Evolutionary conservation across 2,797 vertebrate genomes (phyloP).

Genomic region (Anniella stebbinsi): DNA sequence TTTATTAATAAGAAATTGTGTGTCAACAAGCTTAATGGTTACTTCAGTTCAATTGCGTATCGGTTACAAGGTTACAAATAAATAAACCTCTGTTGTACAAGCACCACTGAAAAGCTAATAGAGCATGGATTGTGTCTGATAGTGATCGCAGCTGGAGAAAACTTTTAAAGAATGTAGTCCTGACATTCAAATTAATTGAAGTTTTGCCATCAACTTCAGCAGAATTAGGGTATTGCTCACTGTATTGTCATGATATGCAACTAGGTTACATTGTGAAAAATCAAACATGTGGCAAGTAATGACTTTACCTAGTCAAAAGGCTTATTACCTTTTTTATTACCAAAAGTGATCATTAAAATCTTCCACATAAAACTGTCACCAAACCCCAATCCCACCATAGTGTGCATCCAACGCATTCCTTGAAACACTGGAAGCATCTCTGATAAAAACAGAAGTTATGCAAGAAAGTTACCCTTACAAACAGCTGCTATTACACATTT

Average conservation of each 20-base stretch:
- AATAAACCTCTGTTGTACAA: not conserved
- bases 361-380: not conserved
- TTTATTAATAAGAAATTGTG: no score
- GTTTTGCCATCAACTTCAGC: not conserved
- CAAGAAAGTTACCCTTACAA: not conserved
- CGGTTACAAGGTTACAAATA: no score
- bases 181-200: slow-evolving; percentile 2
- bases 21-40: no score
- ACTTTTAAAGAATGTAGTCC: not conserved
- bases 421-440: not conserved
- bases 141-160: not conserved
- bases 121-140: not conserved
- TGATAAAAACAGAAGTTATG: not conserved
- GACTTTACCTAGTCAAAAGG: not conserved
- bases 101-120: not conserved
- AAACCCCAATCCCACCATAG: not conserved
- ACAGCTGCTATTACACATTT: not conserved
- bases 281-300: not conserved
- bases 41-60: no score
- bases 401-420: not conserved
- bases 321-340: no score
- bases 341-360: no score
- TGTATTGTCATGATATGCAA: not conserved
- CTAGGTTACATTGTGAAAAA: not conserved
- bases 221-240: not conserved